These are phyloP conservation scores for Babylonia areolata DNA, from an alignment of 1,140 invertebrate genomes.

Conservation along the genomic window DNA sequence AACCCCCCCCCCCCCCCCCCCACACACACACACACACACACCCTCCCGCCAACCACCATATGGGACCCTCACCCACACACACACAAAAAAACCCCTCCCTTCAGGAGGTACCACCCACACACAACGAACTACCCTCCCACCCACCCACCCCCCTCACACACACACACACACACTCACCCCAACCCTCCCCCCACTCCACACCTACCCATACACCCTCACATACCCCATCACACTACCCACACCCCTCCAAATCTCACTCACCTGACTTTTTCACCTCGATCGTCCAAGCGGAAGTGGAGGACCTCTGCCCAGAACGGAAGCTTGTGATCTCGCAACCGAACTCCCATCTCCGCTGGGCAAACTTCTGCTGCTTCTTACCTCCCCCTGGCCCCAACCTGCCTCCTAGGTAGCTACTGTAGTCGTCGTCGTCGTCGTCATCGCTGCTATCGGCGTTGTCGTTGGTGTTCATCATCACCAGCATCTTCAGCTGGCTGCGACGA, in stretches of 20 bases:
- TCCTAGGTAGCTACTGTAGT: no score
- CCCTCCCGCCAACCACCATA: no score
- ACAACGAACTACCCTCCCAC: background rate
- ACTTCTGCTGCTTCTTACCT: no score
- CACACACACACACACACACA: no score
- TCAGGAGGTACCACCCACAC: background rate
- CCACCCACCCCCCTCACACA: background rate
- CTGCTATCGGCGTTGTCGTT: background rate
- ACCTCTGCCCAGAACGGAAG: background rate
- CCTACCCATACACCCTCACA: background rate
- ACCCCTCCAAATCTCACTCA: conserved; percentile 10
- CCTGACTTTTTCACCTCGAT: background rate
- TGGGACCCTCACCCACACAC: background rate
- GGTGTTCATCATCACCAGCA: conserved; percentile 8
- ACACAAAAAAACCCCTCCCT: no score
- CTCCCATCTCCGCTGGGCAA: background rate
- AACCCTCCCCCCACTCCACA: background rate
- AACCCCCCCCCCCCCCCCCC: no score
- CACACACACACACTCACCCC: background rate
- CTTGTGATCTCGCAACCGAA: conserved; percentile 12
- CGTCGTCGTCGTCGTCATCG: no score
- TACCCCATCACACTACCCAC: background rate
- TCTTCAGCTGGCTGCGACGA: background rate
- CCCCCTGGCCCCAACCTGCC: no score
- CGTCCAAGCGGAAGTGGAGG: background rate